Conservation (phyloP, 2,113 vertebrate species). For the Zapus hudsonius region DNA sequence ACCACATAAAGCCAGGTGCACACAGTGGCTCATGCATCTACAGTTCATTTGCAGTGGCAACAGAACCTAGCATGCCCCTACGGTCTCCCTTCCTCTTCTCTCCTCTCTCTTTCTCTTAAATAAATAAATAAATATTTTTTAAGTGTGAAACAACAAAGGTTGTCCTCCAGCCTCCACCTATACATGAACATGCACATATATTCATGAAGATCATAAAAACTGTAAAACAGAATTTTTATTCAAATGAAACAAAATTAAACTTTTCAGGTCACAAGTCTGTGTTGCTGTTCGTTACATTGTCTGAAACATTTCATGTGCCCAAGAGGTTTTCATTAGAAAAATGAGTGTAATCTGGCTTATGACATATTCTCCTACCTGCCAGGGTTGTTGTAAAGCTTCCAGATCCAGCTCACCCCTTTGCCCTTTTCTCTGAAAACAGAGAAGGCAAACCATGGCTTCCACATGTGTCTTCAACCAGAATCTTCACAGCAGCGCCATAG, state of each 20-base stretch:
- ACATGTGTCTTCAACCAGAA: neutral
- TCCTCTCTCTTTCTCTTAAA: too few relatives aligned
- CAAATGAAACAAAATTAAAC: slow-evolving; percentile 6
- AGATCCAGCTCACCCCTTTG: neutral
- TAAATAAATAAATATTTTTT: too few relatives aligned
- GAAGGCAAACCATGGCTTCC: neutral
- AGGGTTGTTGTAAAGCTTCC: neutral
- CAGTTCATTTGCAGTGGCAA: too few relatives aligned
- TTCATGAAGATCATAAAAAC: too few relatives aligned
- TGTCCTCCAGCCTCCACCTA: too few relatives aligned
- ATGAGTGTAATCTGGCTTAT: neutral
- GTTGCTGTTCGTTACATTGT: neutral
- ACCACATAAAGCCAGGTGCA: too few relatives aligned
- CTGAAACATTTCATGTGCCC: neutral
- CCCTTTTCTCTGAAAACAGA: neutral
- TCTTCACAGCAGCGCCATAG: neutral
- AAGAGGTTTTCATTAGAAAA: neutral
- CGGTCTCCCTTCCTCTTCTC: too few relatives aligned
- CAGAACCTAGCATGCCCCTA: too few relatives aligned
- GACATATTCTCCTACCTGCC: neutral
- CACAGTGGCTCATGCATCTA: too few relatives aligned
- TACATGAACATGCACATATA: too few relatives aligned
- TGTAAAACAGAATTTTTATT: neutral
- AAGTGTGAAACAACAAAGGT: too few relatives aligned
- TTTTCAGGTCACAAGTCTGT: neutral